phyloP scores from a whole-genome alignment of 2,113 vertebrate genomes.

The Hemiscyllium ocellatum region DNA sequence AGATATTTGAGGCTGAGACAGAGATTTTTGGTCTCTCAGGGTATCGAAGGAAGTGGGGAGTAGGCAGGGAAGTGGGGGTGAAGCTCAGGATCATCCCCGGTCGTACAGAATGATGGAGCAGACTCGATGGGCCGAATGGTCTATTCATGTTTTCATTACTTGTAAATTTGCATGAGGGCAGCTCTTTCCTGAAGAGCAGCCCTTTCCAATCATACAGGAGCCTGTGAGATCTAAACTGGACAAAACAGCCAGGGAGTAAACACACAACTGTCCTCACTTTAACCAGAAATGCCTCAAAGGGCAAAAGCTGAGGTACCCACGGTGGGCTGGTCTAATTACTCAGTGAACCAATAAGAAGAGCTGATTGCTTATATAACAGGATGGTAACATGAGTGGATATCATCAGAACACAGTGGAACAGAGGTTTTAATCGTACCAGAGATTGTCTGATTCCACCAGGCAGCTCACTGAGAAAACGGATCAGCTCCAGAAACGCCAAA shows the following conservation, averaged over 20 bases:
- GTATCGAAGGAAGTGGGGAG: too few species aligned
- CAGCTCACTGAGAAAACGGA: slow-evolving; percentile 60
- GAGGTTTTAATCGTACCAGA: slow-evolving; percentile 61
- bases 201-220: not conserved
- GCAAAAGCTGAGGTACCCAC: not conserved
- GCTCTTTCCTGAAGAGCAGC: not conserved
- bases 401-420: not conserved
- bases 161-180: too few species aligned
- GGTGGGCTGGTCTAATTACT: not conserved
- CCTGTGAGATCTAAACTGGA: not conserved
- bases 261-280: not conserved
- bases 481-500: slow-evolving; percentile 61
- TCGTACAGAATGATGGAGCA: too few species aligned
- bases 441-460: slow-evolving; percentile 61
- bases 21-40: too few species aligned
- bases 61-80: too few species aligned
- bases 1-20: too few species aligned
- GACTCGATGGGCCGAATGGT: too few species aligned
- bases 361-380: not conserved
- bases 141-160: too few species aligned
- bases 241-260: not conserved
- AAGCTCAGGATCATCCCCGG: too few species aligned
- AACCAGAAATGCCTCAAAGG: not conserved
- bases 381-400: not conserved
- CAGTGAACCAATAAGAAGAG: not conserved